Evolutionary conservation across 2,113 vertebrate species (phyloP), one percentile per base, ranked within the genome.

Genomic region (Perognathus longimembris): DNA sequence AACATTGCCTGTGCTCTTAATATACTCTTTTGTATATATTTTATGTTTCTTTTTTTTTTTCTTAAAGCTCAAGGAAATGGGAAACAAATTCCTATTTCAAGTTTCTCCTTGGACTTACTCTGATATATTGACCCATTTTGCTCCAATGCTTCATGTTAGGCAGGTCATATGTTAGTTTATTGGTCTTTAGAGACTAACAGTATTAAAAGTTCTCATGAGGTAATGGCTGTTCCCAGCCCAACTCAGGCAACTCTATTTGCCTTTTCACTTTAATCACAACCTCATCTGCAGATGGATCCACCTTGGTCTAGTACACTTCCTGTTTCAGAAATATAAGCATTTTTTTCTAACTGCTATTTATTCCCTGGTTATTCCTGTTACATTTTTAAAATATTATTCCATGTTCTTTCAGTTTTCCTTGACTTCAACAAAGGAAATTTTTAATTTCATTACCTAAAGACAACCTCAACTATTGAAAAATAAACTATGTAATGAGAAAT

Each of bases 161-260:
- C 21, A 76, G 76, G 76, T 70, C 57, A 40, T 61, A 32, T 50
- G 59, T 64, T 34, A 26, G n/a, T 78, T 92, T 94, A 84, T 30
- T 83, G 85, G 67, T 85, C 75, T 84, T 92, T 64, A 42, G 83
- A 93, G 94, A 87, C 36, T 73, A 66, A 59, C 30, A 42, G 24
- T 36, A 71, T 38, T 45, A 88, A 85, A 85, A 30, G 40, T 82
- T 75, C 73, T 95, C 85, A 66, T 85, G 69, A 93, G 75, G 79
- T 73, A 86, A 84, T 92, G 67, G 85, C 64, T 88, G 26, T 77
- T 90, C 32, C 70, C 57, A 67, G 61, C 59, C 22, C 8, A 85
- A 50, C 24, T 57, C 75, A 45, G 75, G 57, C 88, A 85, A 54
- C 74, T 88, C 64, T 18, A 9, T 54, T 85, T 90, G 81, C 26